Conservation (phyloP, 2,113 vertebrate genomes). For the Recurvirostra avosetta region DNA sequence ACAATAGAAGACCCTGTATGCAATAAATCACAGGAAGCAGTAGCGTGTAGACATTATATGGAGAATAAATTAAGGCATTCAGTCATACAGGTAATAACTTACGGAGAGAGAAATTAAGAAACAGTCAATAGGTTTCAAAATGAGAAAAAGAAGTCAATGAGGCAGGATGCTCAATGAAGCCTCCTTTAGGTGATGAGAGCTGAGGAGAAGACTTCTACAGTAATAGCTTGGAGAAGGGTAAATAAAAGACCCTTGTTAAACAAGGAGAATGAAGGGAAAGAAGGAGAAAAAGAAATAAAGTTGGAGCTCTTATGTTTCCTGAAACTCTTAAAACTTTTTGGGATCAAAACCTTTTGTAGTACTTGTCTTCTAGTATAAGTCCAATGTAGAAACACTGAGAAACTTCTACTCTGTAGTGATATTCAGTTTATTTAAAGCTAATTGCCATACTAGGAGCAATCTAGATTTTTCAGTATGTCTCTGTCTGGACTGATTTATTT, state of each 20-base stretch:
- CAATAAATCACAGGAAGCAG: slow-evolving; percentile 27
- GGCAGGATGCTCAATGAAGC: not conserved
- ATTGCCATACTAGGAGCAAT: not conserved
- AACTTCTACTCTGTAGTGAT: not conserved
- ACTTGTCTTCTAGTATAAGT: not conserved
- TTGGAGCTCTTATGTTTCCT: not conserved
- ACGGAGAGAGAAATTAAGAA: slow-evolving; percentile 41
- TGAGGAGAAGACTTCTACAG: not conserved
- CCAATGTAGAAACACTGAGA: not conserved
- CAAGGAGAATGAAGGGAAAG: not conserved
- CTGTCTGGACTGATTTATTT: not conserved
- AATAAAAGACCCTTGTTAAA: not conserved
- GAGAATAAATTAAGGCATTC: slow-evolving; percentile 23
- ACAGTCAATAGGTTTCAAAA: slow-evolving; percentile 35
- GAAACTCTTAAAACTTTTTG: not conserved
- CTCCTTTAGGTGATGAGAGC: not conserved
- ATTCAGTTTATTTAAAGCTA: not conserved
- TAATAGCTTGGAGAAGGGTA: not conserved
- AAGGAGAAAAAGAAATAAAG: not conserved
- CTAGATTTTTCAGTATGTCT: not conserved
- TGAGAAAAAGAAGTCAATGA: slow-evolving; percentile 18
- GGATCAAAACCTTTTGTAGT: not conserved
- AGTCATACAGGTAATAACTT: slow-evolving; percentile 29
- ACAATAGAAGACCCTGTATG: not conserved
- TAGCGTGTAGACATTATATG: not conserved